Evolutionary conservation across 2,113 vertebrate species (phyloP).

Genomic region (Maccullochella peelii): DNA sequence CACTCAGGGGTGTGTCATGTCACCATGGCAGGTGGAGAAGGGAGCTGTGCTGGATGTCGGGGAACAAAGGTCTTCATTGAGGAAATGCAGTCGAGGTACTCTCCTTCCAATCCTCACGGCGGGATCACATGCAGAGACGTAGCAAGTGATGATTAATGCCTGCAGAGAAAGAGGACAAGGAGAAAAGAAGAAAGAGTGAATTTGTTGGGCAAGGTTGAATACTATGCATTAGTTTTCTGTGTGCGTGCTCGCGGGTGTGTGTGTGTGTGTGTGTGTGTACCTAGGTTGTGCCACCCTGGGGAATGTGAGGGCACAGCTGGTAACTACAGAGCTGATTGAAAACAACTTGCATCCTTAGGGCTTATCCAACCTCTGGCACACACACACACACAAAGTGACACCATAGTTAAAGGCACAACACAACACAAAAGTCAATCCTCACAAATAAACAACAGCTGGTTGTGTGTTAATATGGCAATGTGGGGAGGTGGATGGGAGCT

Average conservation of each 20-base stretch:
- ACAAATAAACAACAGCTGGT: slow-evolving; percentile 81
- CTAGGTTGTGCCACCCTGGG: slow-evolving; percentile 67
- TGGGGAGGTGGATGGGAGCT: slow-evolving; percentile 61
- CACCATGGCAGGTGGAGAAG: slow-evolving; percentile 92
- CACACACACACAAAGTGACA: slow-evolving; percentile 57
- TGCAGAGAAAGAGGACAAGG: slow-evolving; percentile 70
- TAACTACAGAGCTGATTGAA: slow-evolving; percentile 82
- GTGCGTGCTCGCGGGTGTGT: slow-evolving; percentile 44
- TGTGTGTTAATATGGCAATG: slow-evolving; percentile 67
- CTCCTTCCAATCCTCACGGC: slow-evolving; percentile 50
- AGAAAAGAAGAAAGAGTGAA: slow-evolving; percentile 68
- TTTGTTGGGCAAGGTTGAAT: slow-evolving; percentile 68
- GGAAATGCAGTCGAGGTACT: slow-evolving; percentile 23
- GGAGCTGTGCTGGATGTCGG: slow-evolving; percentile 62
- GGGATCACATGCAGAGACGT: slow-evolving; percentile 55
- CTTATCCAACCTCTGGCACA: slow-evolving; percentile 73
- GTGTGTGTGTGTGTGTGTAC: slow-evolving; percentile 56
- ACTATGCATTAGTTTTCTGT: slow-evolving; percentile 58
- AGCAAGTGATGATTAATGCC: slow-evolving; percentile 67
- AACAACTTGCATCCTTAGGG: slow-evolving; percentile 78
- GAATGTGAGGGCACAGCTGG: slow-evolving; percentile 79
- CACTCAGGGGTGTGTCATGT: slow-evolving; percentile 88
- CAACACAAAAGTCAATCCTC: slow-evolving; percentile 60
- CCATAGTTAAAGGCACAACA: slow-evolving; percentile 70
- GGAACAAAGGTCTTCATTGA: slow-evolving; percentile 70